Conservation (phyloP, 2,888 invertebrate species). For the Habrosyne pyritoides region DNA sequence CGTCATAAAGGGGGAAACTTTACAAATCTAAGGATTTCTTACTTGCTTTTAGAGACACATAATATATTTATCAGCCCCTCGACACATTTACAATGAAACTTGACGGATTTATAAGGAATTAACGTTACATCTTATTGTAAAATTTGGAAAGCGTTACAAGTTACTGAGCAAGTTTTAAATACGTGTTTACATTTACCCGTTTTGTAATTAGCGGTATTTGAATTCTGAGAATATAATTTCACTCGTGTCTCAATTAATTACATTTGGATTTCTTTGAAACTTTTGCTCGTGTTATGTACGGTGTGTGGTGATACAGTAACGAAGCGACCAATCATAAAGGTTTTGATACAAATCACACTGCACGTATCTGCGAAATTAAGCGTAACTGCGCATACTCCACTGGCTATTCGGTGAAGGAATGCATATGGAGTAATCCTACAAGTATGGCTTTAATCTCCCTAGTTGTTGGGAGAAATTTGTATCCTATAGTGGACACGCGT, state of each 20-base stretch:
- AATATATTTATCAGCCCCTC: slow-evolving; percentile 81
- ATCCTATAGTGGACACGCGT: too few species aligned
- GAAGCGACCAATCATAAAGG: too few species aligned
- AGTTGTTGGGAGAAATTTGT: too few species aligned
- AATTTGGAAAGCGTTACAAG: slow-evolving; percentile 34
- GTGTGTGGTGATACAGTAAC: too few species aligned
- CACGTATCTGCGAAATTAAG: too few species aligned
- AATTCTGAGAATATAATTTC: slow-evolving; percentile 16
- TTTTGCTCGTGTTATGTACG: too few species aligned
- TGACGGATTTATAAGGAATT: slow-evolving; percentile 63
- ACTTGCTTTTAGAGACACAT: slow-evolving; percentile 75
- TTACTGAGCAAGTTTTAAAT: slow-evolving; percentile 32
- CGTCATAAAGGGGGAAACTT: slow-evolving; percentile 81
- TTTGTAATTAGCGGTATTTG: slow-evolving; percentile 25
- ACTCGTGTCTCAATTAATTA: not conserved
- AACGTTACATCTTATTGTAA: slow-evolving; percentile 60
- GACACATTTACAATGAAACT: slow-evolving; percentile 74
- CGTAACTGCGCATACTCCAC: too few species aligned
- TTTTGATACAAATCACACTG: too few species aligned
- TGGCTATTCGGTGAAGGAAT: too few species aligned
- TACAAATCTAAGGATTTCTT: slow-evolving; percentile 82
- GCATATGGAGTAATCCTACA: too few species aligned
- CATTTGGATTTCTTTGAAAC: not conserved
- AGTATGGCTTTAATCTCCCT: too few species aligned
- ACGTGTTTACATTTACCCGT: slow-evolving; percentile 23